phyloP scores from a whole-genome alignment of 2,113 vertebrate genomes.

The Reinhardtius hippoglossoides region DNA sequence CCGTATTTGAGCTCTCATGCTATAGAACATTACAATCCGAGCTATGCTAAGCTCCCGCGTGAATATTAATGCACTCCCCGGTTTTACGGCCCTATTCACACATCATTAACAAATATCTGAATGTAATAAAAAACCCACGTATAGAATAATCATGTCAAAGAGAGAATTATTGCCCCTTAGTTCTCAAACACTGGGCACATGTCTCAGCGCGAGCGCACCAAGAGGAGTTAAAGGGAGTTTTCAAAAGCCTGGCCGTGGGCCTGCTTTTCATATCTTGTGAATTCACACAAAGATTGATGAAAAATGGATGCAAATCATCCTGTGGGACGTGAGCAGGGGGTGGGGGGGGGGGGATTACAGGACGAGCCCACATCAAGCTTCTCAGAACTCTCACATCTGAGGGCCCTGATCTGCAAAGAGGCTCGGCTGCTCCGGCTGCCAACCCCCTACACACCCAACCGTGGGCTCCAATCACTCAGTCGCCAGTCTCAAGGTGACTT shows the following conservation, averaged over 20 bases:
- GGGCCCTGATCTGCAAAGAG: slow-evolving; percentile 55
- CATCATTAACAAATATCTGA: slow-evolving; percentile 51
- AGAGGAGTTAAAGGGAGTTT: slow-evolving; percentile 47
- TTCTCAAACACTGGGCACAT: slow-evolving; percentile 41
- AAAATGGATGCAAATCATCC: slow-evolving; percentile 79
- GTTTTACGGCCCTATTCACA: slow-evolving; percentile 23
- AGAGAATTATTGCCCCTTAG: slow-evolving; percentile 45
- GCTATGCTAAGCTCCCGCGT: neutral
- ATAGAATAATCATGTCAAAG: slow-evolving; percentile 57
- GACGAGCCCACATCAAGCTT: slow-evolving; percentile 65
- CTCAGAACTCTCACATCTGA: slow-evolving; percentile 74
- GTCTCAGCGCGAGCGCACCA: slow-evolving; percentile 48
- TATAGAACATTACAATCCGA: neutral
- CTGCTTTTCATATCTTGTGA: slow-evolving; percentile 70
- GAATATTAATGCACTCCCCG: neutral
- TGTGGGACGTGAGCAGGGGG: slow-evolving; percentile 63
- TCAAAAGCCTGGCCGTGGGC: slow-evolving; percentile 71
- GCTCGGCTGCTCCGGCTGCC: slow-evolving; percentile 50
- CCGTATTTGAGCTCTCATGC: neutral
- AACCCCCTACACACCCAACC: slow-evolving; percentile 35
- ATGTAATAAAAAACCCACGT: slow-evolving; percentile 13
- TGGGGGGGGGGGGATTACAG: slow-evolving; percentile 65
- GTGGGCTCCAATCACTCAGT: slow-evolving; percentile 48
- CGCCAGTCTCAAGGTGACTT: slow-evolving; percentile 72
- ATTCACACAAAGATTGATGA: slow-evolving; percentile 76